Evolutionary conservation across 2,797 vertebrate species (phyloP).

Genomic region (Tenualosa thibaudeaui): DNA sequence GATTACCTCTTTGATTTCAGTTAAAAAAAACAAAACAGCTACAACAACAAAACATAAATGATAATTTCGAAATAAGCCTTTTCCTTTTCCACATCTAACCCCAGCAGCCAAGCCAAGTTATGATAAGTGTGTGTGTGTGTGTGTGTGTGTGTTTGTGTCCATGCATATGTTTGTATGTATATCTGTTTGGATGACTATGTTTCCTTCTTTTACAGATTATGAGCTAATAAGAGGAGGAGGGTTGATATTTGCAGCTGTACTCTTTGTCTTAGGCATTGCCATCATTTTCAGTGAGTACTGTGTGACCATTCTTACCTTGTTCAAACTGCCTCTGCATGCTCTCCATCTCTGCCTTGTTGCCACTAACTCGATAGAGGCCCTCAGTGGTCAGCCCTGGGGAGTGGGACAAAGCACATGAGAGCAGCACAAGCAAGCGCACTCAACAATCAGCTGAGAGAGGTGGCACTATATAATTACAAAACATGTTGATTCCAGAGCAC

Average conservation of each 20-base stretch:
- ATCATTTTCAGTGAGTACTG: conserved; percentile 81
- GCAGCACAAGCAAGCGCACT: not conserved
- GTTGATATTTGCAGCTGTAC: conserved; percentile 80
- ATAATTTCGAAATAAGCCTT: too few species aligned
- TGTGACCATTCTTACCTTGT: conserved; percentile 86
- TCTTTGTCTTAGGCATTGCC: conserved; percentile 79
- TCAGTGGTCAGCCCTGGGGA: conserved; percentile 88
- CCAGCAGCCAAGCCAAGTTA: too few species aligned
- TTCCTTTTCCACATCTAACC: too few species aligned
- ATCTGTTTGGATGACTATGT: not conserved
- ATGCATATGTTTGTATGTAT: not conserved
- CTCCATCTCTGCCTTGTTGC: conserved; percentile 98
- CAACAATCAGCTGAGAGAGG: not conserved
- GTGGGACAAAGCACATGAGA: conserved; percentile 23
- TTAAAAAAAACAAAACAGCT: not conserved
- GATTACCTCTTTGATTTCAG: too few species aligned
- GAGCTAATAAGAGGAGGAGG: conserved; percentile 78
- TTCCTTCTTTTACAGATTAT: conserved; percentile 74
- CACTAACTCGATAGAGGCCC: conserved; percentile 93
- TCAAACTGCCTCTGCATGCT: conserved; percentile 95
- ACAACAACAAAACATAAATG: too few species aligned
- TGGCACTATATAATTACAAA: too few species aligned
- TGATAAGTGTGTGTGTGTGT: too few species aligned
- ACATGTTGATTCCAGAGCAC: too few species aligned
- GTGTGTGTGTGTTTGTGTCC: too few species aligned